phyloP scores from a whole-genome alignment of 2,113 vertebrate species.

The Amblyopsis rosae region DNA sequence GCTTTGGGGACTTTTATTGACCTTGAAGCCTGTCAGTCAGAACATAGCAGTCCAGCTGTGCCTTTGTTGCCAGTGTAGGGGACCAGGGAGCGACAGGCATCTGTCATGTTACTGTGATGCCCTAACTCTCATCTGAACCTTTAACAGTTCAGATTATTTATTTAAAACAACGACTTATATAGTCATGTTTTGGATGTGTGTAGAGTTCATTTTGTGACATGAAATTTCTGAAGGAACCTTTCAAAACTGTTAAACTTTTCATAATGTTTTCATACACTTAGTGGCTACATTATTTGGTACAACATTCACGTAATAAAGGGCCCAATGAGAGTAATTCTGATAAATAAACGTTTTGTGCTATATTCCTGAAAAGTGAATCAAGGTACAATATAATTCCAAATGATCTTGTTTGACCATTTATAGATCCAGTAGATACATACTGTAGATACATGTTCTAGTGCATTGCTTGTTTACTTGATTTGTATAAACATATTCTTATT shows the following conservation, averaged over 20 bases:
- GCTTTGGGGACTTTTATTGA: conserved; percentile 29
- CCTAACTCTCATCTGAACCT: too few species aligned
- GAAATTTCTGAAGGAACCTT: too few species aligned
- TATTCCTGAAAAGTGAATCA: conserved; percentile 34
- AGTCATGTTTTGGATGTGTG: too few species aligned
- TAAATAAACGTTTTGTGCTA: too few species aligned
- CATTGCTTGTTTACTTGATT: conserved; percentile 9
- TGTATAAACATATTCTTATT: conserved; percentile 1
- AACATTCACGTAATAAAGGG: too few species aligned
- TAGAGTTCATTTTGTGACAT: too few species aligned
- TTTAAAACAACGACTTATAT: too few species aligned
- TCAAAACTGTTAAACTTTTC: too few species aligned
- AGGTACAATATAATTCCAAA: conserved; percentile 45
- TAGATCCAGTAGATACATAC: neutral
- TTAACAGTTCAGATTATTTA: too few species aligned
- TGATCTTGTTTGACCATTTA: conserved; percentile 35
- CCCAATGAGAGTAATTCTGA: too few species aligned
- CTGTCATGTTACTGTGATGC: conserved; percentile 40
- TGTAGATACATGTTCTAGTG: neutral
- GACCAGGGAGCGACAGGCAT: neutral
- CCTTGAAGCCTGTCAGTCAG: conserved; percentile 23
- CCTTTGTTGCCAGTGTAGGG: conserved; percentile 60
- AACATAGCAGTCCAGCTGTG: conserved; percentile 63
- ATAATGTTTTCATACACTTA: too few species aligned
- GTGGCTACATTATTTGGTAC: too few species aligned